phyloP scores from a whole-genome alignment of 2,113 vertebrate genomes.

The Elaphurus davidianus region DNA sequence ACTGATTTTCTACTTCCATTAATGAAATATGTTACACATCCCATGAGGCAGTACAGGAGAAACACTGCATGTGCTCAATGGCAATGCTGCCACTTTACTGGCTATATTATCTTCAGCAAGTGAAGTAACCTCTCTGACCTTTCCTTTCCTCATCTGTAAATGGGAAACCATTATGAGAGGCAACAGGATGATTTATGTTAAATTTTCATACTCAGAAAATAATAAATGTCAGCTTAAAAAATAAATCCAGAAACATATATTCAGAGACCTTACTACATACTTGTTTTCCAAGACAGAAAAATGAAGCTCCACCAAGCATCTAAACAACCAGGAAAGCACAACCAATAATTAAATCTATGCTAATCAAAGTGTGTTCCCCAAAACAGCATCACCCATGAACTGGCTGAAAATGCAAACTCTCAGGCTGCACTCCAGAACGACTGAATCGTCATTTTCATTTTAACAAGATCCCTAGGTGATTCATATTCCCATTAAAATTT shows the following conservation, averaged over 20 bases:
- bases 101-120: background rate
- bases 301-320: background rate
- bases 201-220: background rate
- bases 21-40: background rate
- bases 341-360: background rate
- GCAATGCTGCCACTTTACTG: accelerated
- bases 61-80: no score
- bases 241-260: background rate
- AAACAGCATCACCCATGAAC: background rate
- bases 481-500: background rate
- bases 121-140: background rate
- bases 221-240: background rate
- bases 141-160: background rate
- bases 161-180: background rate
- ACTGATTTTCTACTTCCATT: background rate
- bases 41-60: background rate
- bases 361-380: background rate
- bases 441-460: constrained; percentile 11
- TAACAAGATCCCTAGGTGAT: constrained; percentile 12
- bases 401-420: background rate
- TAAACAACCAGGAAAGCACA: background rate
- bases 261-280: background rate
- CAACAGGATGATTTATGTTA: background rate
- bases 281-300: background rate
- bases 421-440: background rate